Conservation (phyloP, 2,113 vertebrate species). For the Cyanistes caeruleus region DNA sequence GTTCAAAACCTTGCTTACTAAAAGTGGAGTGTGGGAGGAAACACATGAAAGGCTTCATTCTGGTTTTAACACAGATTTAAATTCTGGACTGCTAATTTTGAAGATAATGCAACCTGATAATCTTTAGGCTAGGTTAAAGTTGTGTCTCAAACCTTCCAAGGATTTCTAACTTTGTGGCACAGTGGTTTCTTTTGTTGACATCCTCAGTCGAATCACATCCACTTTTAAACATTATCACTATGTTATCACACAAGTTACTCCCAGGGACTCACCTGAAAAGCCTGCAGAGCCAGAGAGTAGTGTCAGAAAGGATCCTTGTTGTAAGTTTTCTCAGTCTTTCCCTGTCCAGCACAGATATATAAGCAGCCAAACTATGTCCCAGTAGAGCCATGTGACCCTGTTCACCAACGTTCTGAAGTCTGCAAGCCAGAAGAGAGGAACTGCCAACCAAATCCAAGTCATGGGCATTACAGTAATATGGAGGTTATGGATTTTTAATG, state of each 20-base stretch:
- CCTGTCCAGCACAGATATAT: slow-evolving; percentile 90
- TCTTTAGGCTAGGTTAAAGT: neutral
- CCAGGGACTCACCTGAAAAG: slow-evolving; percentile 88
- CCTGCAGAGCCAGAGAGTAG: slow-evolving; percentile 94
- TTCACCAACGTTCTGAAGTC: slow-evolving; percentile 89
- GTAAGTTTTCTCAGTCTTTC: slow-evolving; percentile 90
- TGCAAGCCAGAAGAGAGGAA: slow-evolving; percentile 67
- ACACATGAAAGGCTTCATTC: neutral
- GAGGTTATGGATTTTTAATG: neutral
- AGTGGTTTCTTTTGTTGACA: neutral
- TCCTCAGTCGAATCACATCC: neutral
- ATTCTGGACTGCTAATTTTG: neutral
- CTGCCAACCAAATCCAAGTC: neutral
- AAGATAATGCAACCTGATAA: neutral
- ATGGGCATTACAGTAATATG: neutral
- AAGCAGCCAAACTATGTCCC: slow-evolving; percentile 95
- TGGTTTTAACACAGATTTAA: neutral
- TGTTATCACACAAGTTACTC: neutral
- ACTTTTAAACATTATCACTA: neutral
- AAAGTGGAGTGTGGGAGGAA: neutral
- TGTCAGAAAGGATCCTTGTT: slow-evolving; percentile 93
- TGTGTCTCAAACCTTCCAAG: neutral
- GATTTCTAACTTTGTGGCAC: neutral
- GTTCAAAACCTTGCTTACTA: neutral
- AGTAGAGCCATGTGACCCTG: slow-evolving; percentile 94